phyloP scores from a whole-genome alignment of 2,888 invertebrate genomes.

The Lasioglossum pauxillum region DNA sequence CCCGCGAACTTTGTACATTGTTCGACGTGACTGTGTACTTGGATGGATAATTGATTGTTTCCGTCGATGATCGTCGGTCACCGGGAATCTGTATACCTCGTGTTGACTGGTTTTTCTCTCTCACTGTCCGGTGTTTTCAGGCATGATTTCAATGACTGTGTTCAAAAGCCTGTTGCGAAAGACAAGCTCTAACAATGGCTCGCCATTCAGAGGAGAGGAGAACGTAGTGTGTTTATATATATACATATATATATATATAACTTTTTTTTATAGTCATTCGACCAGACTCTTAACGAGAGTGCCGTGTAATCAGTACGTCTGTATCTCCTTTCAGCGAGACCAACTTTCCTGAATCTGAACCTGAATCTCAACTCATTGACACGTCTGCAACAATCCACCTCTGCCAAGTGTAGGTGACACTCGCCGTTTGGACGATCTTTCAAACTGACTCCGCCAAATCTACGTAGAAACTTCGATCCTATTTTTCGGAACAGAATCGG shows the following conservation, averaged over 20 bases:
- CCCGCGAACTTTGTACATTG: constrained; percentile 12
- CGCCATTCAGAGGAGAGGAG: constrained; percentile 62
- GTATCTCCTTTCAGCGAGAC: constrained; percentile 92
- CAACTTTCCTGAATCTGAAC: constrained; percentile 99
- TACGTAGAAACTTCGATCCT: background rate
- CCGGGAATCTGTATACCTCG: background rate
- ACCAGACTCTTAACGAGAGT: constrained; percentile 34
- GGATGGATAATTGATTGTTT: constrained; percentile 27
- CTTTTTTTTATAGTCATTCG: constrained; percentile 47
- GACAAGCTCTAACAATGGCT: constrained; percentile 52
- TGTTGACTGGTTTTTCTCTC: constrained; percentile 40
- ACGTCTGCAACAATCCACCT: constrained; percentile 92
- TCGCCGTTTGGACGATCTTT: constrained; percentile 76
- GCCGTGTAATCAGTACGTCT: constrained; percentile 73
- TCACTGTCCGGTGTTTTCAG: constrained; percentile 54
- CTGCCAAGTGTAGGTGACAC: constrained; percentile 93
- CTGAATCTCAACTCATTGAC: constrained; percentile 95
- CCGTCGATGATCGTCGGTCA: constrained; percentile 9
- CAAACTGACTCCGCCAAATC: constrained; percentile 59
- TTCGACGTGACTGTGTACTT: constrained; percentile 11
- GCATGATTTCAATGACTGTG: constrained; percentile 62
- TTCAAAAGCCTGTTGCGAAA: constrained; percentile 16
- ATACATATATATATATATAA: background rate
- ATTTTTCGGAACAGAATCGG: background rate
- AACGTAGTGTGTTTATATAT: constrained; percentile 35